These are phyloP conservation scores for Plutomurus gul DNA, from an alignment of 1,140 invertebrate genomes.

Conservation along the genomic window DNA sequence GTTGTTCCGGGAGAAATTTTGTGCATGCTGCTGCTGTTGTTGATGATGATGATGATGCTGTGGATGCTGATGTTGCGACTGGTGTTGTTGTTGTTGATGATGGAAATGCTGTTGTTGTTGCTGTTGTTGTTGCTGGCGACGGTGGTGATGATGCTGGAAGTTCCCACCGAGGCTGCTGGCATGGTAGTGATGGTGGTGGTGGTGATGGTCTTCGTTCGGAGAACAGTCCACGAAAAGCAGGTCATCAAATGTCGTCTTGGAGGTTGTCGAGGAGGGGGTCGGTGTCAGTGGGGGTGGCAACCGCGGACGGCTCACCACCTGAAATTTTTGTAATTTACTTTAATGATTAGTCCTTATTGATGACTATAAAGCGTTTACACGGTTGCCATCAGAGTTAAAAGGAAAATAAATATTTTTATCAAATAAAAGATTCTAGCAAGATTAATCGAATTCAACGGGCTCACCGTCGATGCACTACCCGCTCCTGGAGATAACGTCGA, in stretches of 20 bases:
- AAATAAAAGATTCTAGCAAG: too few species aligned
- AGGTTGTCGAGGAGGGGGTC: conserved; percentile 48
- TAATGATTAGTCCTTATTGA: too few species aligned
- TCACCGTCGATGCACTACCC: conserved; percentile 42
- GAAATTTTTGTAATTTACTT: conserved; percentile 28
- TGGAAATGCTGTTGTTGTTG: not conserved
- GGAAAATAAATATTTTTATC: too few species aligned
- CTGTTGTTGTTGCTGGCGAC: conserved; percentile 35
- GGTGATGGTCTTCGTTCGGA: conserved; percentile 62
- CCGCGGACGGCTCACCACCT: conserved; percentile 43
- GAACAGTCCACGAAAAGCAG: conserved; percentile 61
- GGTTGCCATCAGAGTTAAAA: too few species aligned
- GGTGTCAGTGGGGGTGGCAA: conserved; percentile 49
- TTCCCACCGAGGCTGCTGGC: too few species aligned
- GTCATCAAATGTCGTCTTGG: conserved; percentile 51
- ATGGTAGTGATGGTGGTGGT: conserved; percentile 46
- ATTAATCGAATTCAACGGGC: too few species aligned
- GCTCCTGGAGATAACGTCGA: conserved; percentile 51
- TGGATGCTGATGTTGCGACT: not conserved
- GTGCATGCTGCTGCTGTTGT: not conserved
- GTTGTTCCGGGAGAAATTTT: conserved; percentile 37
- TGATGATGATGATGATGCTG: not conserved
- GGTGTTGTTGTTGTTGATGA: not conserved
- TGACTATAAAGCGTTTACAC: too few species aligned
- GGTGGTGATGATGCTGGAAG: conserved; percentile 57